phyloP scores from a whole-genome alignment of 1,140 invertebrate genomes.

The Hormaphis cornu region DNA sequence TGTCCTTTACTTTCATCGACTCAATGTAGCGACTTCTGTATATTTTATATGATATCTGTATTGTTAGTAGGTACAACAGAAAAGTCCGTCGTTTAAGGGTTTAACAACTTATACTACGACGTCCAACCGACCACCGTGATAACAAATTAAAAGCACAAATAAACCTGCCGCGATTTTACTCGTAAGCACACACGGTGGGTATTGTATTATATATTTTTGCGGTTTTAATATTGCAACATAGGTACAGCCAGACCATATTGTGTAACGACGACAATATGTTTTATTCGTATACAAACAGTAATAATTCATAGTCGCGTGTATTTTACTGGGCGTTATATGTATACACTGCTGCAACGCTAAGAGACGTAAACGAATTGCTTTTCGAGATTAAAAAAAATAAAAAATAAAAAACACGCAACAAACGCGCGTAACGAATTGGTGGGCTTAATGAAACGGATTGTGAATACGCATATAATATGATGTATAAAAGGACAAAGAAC shows the following conservation, averaged over 20 bases:
- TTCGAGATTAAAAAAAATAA: constrained; percentile 13
- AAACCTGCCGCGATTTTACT: background rate
- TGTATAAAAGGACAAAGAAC: too few relatives aligned
- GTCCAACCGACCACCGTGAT: too few relatives aligned
- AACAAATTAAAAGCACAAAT: background rate
- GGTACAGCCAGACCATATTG: too few relatives aligned
- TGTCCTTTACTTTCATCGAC: too few relatives aligned
- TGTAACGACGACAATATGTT: constrained; percentile 16
- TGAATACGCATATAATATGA: too few relatives aligned
- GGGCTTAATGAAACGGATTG: constrained; percentile 2
- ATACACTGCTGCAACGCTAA: constrained; percentile 1
- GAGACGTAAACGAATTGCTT: constrained; percentile 21
- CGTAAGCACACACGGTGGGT: background rate
- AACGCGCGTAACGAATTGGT: background rate
- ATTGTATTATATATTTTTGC: constrained; percentile 7
- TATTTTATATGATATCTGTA: background rate
- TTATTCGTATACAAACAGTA: constrained; percentile 2
- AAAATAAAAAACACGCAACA: background rate
- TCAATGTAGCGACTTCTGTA: too few relatives aligned
- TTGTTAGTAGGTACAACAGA: too few relatives aligned
- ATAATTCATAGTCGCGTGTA: constrained; percentile 5
- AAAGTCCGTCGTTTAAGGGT: too few relatives aligned
- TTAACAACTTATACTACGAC: background rate
- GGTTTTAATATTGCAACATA: constrained; percentile 11
- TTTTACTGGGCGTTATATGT: constrained; percentile 13